Evolutionary conservation across 2,113 vertebrate genomes (phyloP), one percentile per base, ranked within the genome.

Genomic region (Ovibos moschatus): DNA sequence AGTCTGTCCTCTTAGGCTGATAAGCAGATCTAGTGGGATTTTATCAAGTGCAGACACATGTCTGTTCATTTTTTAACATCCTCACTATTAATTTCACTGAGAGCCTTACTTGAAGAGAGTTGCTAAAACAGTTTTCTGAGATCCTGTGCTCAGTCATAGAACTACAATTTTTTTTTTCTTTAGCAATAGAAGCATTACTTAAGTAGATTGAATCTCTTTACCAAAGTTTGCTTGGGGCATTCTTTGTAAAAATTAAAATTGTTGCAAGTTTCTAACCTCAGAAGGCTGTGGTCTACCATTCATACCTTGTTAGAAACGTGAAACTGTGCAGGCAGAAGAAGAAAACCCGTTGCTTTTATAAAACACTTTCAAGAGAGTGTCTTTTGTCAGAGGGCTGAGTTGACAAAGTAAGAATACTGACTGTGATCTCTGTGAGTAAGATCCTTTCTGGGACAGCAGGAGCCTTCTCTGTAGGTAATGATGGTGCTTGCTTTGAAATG

Each of bases 391-490:
- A 57, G 40, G 57, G 43, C 89, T 81, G 47, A 93, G 83, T 78
- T 96, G 82, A 83, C 83, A 8, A 1, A 0, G 81, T 71, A n/a
- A 89, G 71, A 94, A 94, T 67, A 58, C 55, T 96, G 93, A 97
- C 93, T 89, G 0, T 88, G 60, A 96, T 97, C 94, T 96, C 71
- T 93, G 33, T 50, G 86, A 81, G 15, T 86, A 47, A 50, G 64
- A 76, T 86, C 93, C 89, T 98, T 98, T 98, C 97, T 98, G 87
- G 97, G 96, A 71, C 97, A 95, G 94, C 94, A 89, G 89, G 97
- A 88, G 76, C 86, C 86, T 95, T 96, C 97, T 90, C 7, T 92
- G 67, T 57, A 86, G 97, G 94, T 95, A 96, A 95, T 91, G 87
- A 71, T 71, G 92, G 81, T 19, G 30, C 60, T 86, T 30, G 64